A percentile compares a stretch with the other conserved stretches of the same genome.
These are phyloP conservation scores for Cacatua alba DNA, from an alignment of 2,113 vertebrate species.

Conservation along the genomic window DNA sequence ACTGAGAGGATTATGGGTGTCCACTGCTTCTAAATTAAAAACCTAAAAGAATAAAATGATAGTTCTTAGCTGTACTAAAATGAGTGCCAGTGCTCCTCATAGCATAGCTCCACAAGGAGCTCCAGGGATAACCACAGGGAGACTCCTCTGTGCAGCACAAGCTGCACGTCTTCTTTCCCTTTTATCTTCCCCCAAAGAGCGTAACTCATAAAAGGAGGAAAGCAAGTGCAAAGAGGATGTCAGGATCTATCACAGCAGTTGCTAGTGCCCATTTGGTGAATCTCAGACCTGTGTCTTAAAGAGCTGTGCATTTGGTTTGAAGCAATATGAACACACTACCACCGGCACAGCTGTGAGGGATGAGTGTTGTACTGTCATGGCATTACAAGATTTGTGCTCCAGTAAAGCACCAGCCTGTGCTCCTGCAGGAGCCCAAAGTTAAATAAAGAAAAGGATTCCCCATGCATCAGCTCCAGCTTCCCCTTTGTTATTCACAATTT, in stretches of 20 bases:
- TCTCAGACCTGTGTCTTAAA: neutral
- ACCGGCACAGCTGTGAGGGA: neutral
- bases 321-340: neutral
- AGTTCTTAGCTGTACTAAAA: neutral
- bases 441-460: neutral
- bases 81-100: neutral
- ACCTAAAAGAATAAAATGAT: neutral
- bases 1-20: neutral
- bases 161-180: neutral
- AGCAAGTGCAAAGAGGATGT: neutral
- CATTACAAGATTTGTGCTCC: rapidly evolving
- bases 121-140: neutral
- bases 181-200: neutral
- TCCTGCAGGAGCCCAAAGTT: neutral
- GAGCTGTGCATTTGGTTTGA: neutral
- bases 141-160: neutral
- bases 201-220: neutral
- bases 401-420: neutral
- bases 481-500: neutral
- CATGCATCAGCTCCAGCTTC: neutral
- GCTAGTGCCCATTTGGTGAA: rapidly evolving
- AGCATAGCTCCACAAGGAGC: neutral
- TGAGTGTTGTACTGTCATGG: rapidly evolving
- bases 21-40: neutral
- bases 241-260: neutral